Conservation (phyloP, 2,113 vertebrate species). For the Melanerpes aurifrons region DNA sequence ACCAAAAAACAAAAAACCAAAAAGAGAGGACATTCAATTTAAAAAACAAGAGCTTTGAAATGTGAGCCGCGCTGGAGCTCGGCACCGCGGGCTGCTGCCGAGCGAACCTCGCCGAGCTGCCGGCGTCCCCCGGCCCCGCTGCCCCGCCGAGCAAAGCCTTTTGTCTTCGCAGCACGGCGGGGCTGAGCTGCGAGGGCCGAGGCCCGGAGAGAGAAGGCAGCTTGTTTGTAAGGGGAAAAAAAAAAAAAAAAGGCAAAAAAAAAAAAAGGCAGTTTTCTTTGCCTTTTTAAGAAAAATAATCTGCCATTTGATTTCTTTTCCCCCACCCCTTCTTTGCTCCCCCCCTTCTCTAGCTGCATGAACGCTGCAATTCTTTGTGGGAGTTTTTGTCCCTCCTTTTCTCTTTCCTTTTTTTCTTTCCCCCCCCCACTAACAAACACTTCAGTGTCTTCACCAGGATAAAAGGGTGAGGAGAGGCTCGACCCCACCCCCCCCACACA, state of each 20-base stretch:
- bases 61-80: constrained; percentile 4
- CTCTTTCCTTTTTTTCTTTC: neutral
- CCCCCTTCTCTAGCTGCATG: neutral
- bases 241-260: neutral
- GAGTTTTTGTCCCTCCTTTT: neutral
- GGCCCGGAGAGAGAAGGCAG: constrained; percentile 37
- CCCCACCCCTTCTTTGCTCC: no score
- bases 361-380: constrained; percentile 46
- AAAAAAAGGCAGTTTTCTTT: constrained; percentile 45
- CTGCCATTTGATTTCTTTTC: neutral
- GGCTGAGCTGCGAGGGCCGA: neutral
- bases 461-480: constrained; percentile 12
- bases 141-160: neutral
- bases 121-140: neutral
- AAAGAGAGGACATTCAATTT: neutral
- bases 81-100: neutral
- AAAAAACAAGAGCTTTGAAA: constrained; percentile 58
- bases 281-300: constrained; percentile 45
- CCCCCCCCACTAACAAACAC: neutral
- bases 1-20: no score
- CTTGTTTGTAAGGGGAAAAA: constrained; percentile 11
- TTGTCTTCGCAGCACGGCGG: constrained; percentile 34
- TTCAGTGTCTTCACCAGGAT: constrained; percentile 49
- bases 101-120: neutral
- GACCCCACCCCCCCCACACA: neutral